A percentile compares a stretch with the other conserved stretches of the same genome.
Conservation (phyloP, 1,140 invertebrate genomes). For the Leptinotarsa undecemlineata region DNA sequence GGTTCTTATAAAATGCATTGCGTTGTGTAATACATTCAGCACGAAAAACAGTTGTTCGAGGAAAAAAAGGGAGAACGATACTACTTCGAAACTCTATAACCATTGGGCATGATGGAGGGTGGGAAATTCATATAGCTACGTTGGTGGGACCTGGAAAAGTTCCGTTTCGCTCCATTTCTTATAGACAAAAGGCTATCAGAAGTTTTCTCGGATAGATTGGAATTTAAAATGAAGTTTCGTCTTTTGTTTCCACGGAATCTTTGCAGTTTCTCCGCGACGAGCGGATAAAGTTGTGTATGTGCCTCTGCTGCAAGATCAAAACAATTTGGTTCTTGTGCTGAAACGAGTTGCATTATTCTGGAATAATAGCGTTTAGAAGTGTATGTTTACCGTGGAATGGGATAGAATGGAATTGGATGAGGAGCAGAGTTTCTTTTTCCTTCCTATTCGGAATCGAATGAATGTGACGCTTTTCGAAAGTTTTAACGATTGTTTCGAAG, state of each 20-base stretch:
- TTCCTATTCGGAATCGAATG: no score
- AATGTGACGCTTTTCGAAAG: no score
- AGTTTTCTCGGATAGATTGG: constrained; percentile 46
- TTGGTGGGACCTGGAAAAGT: not conserved
- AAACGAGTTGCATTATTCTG: not conserved
- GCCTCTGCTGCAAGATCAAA: not conserved
- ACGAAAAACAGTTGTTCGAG: no score
- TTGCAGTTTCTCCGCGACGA: constrained; percentile 1
- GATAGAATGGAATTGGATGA: no score
- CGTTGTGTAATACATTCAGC: no score
- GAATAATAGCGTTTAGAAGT: not conserved
- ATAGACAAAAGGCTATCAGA: constrained; percentile 47
- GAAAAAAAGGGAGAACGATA: no score
- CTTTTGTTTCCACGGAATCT: constrained; percentile 23
- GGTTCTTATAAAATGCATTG: no score
- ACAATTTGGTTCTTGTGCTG: constrained; percentile 2
- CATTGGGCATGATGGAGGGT: no score
- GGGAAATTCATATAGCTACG: no score
- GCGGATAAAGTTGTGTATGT: not conserved
- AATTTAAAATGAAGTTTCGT: constrained; percentile 47
- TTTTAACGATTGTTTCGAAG: no score
- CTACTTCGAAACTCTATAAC: no score
- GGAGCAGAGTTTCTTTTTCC: no score
- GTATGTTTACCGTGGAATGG: not conserved
- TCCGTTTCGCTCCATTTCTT: constrained; percentile 37